These are phyloP conservation scores for Athetis lepigone DNA, from an alignment of 2,888 invertebrate species.

Conservation along the genomic window DNA sequence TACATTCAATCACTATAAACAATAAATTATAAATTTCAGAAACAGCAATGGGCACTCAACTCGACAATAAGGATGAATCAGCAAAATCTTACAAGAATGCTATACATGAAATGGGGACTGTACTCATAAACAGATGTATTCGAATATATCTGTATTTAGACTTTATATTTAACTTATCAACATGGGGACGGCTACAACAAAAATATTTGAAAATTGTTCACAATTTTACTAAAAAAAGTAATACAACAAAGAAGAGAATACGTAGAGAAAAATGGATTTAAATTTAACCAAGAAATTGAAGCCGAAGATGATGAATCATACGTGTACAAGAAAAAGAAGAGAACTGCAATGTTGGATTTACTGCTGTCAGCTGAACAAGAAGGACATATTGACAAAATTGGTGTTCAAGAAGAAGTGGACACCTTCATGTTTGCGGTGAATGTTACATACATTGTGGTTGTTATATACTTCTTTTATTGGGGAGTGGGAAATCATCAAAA, in stretches of 20 bases:
- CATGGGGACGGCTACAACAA: constrained; percentile 85
- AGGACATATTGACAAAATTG: constrained; percentile 86
- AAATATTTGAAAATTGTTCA: constrained; percentile 78
- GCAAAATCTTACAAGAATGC: constrained; percentile 90
- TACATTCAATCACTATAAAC: too few species aligned
- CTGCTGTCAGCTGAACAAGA: constrained; percentile 86
- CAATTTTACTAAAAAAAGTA: constrained; percentile 82
- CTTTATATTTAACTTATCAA: constrained; percentile 87
- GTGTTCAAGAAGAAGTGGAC: constrained; percentile 91
- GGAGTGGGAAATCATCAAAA: too few species aligned
- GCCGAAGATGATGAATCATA: constrained; percentile 63
- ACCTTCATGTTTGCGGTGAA: constrained; percentile 91
- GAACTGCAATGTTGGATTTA: constrained; percentile 90
- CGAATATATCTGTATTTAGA: constrained; percentile 91
- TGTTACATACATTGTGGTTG: too few species aligned
- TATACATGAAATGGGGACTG: constrained; percentile 83
- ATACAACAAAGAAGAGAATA: constrained; percentile 72
- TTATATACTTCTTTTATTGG: too few species aligned
- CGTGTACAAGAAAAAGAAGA: constrained; percentile 81
- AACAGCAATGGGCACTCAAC: constrained; percentile 93
- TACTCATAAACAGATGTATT: constrained; percentile 77
- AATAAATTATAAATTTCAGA: constrained; percentile 83
- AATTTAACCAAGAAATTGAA: constrained; percentile 38
- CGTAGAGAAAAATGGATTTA: constrained; percentile 53
- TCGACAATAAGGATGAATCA: constrained; percentile 82